These are phyloP conservation scores for Borostomias antarcticus DNA, from an alignment of 2,797 vertebrate genomes.

Conservation along the genomic window DNA sequence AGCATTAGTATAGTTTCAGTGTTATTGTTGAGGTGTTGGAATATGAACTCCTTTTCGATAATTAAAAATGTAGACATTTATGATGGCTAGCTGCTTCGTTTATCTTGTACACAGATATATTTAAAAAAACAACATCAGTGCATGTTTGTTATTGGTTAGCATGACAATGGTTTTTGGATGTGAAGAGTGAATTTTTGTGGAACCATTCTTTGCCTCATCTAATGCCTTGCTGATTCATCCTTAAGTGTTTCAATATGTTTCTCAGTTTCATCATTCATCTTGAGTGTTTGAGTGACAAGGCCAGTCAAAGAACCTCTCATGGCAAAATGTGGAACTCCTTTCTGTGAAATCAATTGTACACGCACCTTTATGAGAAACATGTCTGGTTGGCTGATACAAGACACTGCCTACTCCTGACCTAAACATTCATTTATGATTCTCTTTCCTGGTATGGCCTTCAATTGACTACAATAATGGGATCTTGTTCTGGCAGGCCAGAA, in stretches of 20 bases:
- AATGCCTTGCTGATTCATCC: slow-evolving; percentile 21
- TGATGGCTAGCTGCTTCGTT: slow-evolving; percentile 55
- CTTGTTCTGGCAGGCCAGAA: slow-evolving; percentile 76
- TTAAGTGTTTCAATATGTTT: slow-evolving; percentile 8
- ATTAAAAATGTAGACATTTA: slow-evolving; percentile 45
- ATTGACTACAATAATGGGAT: slow-evolving; percentile 31
- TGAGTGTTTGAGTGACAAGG: slow-evolving; percentile 31
- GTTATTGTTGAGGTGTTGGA: slow-evolving; percentile 43
- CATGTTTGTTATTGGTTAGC: slow-evolving; percentile 66
- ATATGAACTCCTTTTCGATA: slow-evolving; percentile 42
- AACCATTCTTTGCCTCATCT: slow-evolving; percentile 39
- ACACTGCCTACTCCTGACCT: not conserved
- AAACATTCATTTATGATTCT: not conserved
- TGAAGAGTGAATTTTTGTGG: slow-evolving; percentile 45
- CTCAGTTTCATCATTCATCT: slow-evolving; percentile 21
- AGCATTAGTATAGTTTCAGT: slow-evolving; percentile 54
- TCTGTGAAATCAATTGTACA: not conserved
- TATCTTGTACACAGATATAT: slow-evolving; percentile 46
- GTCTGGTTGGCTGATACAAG: slow-evolving; percentile 47
- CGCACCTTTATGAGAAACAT: slow-evolving; percentile 32
- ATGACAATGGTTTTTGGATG: slow-evolving; percentile 38
- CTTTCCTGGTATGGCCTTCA: not conserved
- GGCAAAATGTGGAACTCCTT: slow-evolving; percentile 18
- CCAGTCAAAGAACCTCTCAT: slow-evolving; percentile 28
- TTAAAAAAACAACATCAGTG: slow-evolving; percentile 48